Evolutionary conservation across 2,113 vertebrate species (phyloP).

Genomic region (Phalacrocorax brasilianus): DNA sequence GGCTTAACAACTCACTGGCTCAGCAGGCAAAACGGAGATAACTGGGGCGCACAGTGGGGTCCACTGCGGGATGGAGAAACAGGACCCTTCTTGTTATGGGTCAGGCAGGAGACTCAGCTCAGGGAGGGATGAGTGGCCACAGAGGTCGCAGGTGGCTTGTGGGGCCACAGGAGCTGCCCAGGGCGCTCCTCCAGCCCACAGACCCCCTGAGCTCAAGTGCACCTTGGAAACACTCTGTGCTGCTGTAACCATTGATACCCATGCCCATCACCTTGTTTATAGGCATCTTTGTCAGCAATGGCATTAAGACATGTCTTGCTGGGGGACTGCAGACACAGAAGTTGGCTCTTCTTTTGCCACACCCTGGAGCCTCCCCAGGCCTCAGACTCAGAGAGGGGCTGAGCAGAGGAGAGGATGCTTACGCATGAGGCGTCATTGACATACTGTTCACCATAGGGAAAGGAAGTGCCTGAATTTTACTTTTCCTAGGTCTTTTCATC

Average conservation of each 20-base stretch:
- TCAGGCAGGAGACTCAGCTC: neutral
- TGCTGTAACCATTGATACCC: fast-evolving
- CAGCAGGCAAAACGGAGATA: neutral
- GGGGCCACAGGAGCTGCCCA: neutral
- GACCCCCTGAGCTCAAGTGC: neutral
- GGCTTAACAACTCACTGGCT: fast-evolving
- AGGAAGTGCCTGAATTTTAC: neutral
- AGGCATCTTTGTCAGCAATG: neutral
- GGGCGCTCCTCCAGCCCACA: neutral
- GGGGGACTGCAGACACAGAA: neutral
- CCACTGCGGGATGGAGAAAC: neutral
- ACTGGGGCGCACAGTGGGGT: neutral
- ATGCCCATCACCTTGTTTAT: fast-evolving
- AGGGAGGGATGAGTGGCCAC: neutral
- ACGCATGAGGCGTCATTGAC: fast-evolving
- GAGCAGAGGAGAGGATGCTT: neutral
- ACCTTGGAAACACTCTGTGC: neutral
- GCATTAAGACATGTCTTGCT: fast-evolving
- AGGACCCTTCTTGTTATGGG: neutral
- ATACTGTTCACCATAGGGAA: fast-evolving
- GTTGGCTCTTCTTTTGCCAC: neutral
- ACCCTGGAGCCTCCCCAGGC: neutral
- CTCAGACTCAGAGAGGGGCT: fast-evolving
- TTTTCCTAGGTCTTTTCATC: neutral
- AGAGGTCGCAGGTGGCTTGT: neutral